phyloP scores from a whole-genome alignment of 2,113 vertebrate species.

The Montifringilla adamsi region DNA sequence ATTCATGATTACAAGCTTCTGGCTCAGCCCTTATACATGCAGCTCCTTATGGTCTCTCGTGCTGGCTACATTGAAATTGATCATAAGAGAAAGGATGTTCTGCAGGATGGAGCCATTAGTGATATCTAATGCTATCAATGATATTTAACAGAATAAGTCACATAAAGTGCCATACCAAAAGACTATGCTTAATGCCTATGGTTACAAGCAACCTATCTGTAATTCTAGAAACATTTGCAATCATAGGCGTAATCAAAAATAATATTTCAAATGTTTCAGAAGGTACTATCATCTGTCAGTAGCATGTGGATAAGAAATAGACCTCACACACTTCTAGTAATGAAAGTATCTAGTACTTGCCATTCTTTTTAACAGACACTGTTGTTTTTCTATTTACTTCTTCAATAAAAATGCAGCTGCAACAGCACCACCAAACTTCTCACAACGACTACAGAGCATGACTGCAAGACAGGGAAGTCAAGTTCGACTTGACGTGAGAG shows the following conservation, averaged over 20 bases:
- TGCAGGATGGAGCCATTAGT: background rate
- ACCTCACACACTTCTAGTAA: background rate
- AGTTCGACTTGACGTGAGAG: conserved; percentile 89
- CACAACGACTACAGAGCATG: conserved; percentile 93
- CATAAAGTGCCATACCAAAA: background rate
- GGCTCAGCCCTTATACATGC: background rate
- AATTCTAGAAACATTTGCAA: background rate
- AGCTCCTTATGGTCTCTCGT: background rate
- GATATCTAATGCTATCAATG: background rate
- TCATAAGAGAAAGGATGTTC: background rate
- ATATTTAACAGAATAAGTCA: background rate
- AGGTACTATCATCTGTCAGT: background rate
- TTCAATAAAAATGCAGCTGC: conserved; percentile 75
- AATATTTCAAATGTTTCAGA: background rate
- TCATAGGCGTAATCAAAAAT: background rate
- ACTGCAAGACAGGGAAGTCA: conserved; percentile 93
- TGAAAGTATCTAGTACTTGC: background rate
- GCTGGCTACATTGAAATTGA: background rate
- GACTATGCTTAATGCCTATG: background rate
- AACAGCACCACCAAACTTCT: conserved; percentile 92
- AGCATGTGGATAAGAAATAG: background rate
- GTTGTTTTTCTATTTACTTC: background rate
- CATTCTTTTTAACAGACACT: background rate
- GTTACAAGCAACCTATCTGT: background rate
- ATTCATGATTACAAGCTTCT: background rate